Percentiles rank a stretch among this genome's conserved stretches.
Conservation (phyloP, 2,888 invertebrate species). For the Apamea crenata region DNA sequence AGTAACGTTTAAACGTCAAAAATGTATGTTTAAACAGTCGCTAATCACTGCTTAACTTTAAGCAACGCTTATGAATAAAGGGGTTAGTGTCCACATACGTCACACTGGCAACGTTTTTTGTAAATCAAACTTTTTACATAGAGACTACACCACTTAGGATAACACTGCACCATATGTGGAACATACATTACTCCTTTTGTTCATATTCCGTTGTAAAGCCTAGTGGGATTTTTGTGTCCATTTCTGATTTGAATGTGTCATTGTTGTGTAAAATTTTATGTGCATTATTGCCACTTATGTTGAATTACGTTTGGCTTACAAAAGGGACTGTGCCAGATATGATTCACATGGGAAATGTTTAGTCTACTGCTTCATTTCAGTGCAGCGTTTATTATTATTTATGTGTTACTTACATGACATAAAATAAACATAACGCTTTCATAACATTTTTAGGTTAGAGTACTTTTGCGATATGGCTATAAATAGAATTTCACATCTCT, state of each 20-base stretch:
- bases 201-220: slow-evolving; percentile 19
- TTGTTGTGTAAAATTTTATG: slow-evolving; percentile 45
- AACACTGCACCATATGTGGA: background rate
- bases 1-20: too few species aligned
- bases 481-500: background rate
- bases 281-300: slow-evolving; percentile 28
- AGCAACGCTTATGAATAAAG: too few species aligned
- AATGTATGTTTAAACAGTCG: too few species aligned
- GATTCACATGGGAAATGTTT: background rate
- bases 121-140: slow-evolving; percentile 11
- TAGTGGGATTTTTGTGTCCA: slow-evolving; percentile 24
- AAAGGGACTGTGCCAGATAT: slow-evolving; percentile 9
- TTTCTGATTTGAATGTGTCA: slow-evolving; percentile 34
- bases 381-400: background rate
- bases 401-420: background rate
- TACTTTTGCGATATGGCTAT: background rate
- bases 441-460: background rate
- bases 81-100: background rate
- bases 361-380: background rate
- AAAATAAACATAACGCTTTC: background rate
- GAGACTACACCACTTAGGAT: background rate
- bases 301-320: slow-evolving; percentile 16
- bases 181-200: slow-evolving; percentile 11
- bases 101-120: background rate
- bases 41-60: too few species aligned